Base-by-base conservation (phyloP, 1,140 invertebrate genomes). In the Agrilus planipennis region DNA sequence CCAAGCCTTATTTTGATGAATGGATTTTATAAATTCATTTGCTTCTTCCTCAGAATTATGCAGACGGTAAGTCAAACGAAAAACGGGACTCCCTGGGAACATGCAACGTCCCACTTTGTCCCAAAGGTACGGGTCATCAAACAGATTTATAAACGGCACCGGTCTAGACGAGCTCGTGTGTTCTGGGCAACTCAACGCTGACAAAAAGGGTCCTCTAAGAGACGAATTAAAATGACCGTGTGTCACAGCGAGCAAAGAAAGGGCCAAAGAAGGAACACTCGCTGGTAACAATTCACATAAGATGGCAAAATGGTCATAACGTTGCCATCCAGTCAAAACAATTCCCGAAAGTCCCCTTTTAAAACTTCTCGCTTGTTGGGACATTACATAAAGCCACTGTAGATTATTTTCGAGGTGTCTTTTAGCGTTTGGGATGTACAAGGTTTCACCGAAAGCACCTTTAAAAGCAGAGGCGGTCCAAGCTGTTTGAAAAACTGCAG, bases 391-490 rank as follows among this genome's bases (percentile, higher is more conserved):
- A 23, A 81, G 50, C 81, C 81, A 84, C 25, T 74, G 65, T 22
- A 80, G 69, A 51, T 82, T 79, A 56, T 83, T 83, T 45, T 77
- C 76, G 23, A 82, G 60, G 54, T 83, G 79, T 36, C 76, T 70
- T 42, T 67, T 68, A 45, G 77, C 69, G 35, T 77, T 68, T 23
- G 80, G 81, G 44, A 81, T 65, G 37, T 82, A 76, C 31, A 84
- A 61, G 16, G 75, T 79, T 45, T 84, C 79, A 0, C 87, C 87
- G 52, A 88, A 84, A 0, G 87, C 86, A 9, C 84, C 90, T 70
- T 94, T 94, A 55, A 84, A 94, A 1, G 90, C 86, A 42, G 81
- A 81, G 2, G 89, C 89, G n/a, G 81, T 75, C 93, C 93, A 97
- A n/a, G 92, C 74, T 17, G 76, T 75, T 0, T 79, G 75, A 61